These are phyloP conservation scores for Tethea ocularis DNA, from an alignment of 2,888 invertebrate species.

Conservation along the genomic window DNA sequence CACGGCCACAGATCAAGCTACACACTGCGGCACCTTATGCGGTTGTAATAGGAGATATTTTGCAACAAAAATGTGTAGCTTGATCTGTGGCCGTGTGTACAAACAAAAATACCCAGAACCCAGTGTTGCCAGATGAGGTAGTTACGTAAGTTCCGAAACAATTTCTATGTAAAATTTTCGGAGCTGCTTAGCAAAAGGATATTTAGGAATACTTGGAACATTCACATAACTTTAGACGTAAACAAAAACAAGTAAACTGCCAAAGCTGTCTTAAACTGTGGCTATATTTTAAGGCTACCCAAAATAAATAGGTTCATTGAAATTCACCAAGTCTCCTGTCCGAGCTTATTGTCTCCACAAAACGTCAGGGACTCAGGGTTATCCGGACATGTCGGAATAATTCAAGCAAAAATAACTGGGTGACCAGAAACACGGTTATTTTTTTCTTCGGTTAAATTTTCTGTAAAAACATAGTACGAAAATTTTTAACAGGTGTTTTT, in stretches of 20 bases:
- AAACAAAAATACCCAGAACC: too few species aligned
- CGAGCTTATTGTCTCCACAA: neutral
- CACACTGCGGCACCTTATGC: too few species aligned
- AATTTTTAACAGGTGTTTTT: neutral
- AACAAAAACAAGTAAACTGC: neutral
- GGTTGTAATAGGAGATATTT: too few species aligned
- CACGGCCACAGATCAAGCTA: too few species aligned
- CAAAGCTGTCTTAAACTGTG: neutral
- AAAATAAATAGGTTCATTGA: constrained; percentile 8
- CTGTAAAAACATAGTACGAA: neutral
- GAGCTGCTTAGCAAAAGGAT: too few species aligned
- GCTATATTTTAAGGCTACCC: neutral
- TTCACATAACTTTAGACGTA: neutral
- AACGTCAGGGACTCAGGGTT: neutral
- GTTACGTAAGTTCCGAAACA: too few species aligned
- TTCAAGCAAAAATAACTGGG: constrained; percentile 7
- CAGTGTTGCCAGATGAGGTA: too few species aligned
- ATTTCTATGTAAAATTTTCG: too few species aligned
- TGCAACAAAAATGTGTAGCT: too few species aligned
- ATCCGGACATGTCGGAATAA: constrained; percentile 6
- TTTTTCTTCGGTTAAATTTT: constrained; percentile 4
- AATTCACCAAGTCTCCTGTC: constrained; percentile 6
- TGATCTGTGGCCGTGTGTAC: too few species aligned
- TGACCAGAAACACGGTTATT: neutral
- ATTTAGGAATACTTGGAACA: too few species aligned